Base-by-base conservation (phyloP, 1,140 invertebrate species). In the Trypoxylus dichotomus region DNA sequence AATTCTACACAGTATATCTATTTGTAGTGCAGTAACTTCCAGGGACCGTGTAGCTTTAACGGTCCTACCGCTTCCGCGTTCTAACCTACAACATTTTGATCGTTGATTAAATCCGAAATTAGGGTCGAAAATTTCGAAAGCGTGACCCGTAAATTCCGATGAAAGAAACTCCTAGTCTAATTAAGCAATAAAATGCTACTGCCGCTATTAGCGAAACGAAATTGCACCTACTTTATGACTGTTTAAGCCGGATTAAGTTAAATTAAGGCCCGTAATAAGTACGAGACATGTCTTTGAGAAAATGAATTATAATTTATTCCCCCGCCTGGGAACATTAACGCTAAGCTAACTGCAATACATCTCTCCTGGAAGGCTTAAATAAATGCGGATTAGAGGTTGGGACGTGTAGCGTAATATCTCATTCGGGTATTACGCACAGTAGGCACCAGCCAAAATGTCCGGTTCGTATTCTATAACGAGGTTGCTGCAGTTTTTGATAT, bases 231-330 rank as follows among this genome's bases (percentile, higher is more conserved):
- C 19, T 54, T 54, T 54, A 54, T 54, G 47, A 54, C 47, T 19
- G 47, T 19, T 54, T 54, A 54, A 54, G 47, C 47, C 47, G 47
- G 47, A 54, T 54, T 54, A 54, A 54, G 47, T 54, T 19, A 54
- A 54, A 54, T 54, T 54, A 54, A 54, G 15, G 47, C 47, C 47
- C 15, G 47, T n/a, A 54, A 54, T 54, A 54, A 54, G 47, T 54
- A n/a, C 47, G 47, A n/a, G 47, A 54, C 47, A 19, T 54, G 47
- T n/a, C 47, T 54, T 54, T 54, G 15, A 54, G 47, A 54, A 54
- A 54, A 54, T 54, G 47, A 54, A 54, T 54, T 54, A 54, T 54
- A 54, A 54, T 54, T 54, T 54, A 54, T 54, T n/a, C 47, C 13
- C 19, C 19, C 47, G 47, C n/a, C n/a, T 19, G 47, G 47, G 47